Base-by-base conservation (phyloP, 1,140 invertebrate species). In the Musca vetustissima region DNA sequence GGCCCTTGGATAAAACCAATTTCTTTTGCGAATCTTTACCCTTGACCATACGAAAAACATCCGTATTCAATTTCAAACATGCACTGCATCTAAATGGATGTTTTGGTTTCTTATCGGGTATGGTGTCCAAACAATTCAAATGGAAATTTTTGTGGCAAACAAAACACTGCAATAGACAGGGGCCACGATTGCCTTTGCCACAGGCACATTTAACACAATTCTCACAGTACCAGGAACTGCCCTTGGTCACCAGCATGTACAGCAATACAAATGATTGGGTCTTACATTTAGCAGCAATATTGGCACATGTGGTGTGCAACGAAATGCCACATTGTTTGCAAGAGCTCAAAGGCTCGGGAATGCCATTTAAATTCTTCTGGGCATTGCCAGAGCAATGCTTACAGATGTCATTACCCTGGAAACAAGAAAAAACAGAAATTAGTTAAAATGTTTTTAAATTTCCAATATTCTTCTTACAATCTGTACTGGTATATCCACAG, bases 141-240 rank as follows among this genome's bases (percentile, higher is more conserved):
- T 94, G 93, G 78, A 89, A 94, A 72, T 89, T 90, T 65, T 90
- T 86, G 67, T 93, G 88, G 85, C 95, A 97, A 25, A 84, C 86
- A 73, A 88, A 87, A 84, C 95, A 97, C 73, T 91, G 90, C 67
- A 95, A 84, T 75, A 95, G 86, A 84, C 92, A 92, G 73, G 89
- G 89, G 75, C 92, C 88, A n/a, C 87, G 84, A 70, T 88, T 86
- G 0, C 82, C 83, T 70, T 87, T 85, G 74, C 83, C 78, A 75
- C 91, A 93, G 28, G 85, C 85, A 81, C 95, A 97, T 25, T 86
- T 88, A 73, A 90, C 88, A 81, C 95, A 97, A 73, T 94, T 91
- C 73, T 93, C 90, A 83, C 95, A 97, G 64, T 89, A 90, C 95
- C 95, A 98, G 50, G 88, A 86, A 52, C 86, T 71, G 91, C 85